phyloP scores from a whole-genome alignment of 2,888 invertebrate species.

The Harmothoe impar region DNA sequence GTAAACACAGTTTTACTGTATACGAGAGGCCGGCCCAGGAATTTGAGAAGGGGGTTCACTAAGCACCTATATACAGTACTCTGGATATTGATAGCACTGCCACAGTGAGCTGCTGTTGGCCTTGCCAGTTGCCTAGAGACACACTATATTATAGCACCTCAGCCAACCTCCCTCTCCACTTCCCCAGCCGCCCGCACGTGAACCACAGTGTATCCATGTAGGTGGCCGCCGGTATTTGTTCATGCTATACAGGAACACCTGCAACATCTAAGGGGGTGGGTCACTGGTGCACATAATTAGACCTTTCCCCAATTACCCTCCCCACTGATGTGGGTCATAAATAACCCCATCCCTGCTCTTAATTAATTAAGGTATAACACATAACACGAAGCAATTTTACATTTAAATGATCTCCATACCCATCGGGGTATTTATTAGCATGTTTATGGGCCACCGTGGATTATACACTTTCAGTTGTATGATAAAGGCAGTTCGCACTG shows the following conservation, averaged over 20 bases:
- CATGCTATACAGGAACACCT: neutral
- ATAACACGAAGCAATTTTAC: neutral
- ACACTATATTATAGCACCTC: neutral
- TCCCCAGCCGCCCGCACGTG: neutral
- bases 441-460: too few species aligned
- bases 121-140: neutral
- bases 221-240: neutral
- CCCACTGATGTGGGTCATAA: neutral
- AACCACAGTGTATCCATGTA: neutral
- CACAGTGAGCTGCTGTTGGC: too few species aligned
- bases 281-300: slow-evolving; percentile 20
- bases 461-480: too few species aligned
- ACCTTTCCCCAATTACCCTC: neutral
- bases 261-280: neutral
- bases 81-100: too few species aligned
- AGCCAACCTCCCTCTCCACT: neutral
- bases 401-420: neutral
- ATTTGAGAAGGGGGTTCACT: too few species aligned
- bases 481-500: too few species aligned
- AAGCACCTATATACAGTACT: too few species aligned
- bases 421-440: neutral
- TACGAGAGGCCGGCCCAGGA: too few species aligned
- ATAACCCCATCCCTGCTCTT: neutral
- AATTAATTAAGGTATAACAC: slow-evolving; percentile 25
- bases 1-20: too few species aligned